Evolutionary conservation across 1,140 invertebrate genomes (phyloP).

Genomic region (Megalopta genalis): DNA sequence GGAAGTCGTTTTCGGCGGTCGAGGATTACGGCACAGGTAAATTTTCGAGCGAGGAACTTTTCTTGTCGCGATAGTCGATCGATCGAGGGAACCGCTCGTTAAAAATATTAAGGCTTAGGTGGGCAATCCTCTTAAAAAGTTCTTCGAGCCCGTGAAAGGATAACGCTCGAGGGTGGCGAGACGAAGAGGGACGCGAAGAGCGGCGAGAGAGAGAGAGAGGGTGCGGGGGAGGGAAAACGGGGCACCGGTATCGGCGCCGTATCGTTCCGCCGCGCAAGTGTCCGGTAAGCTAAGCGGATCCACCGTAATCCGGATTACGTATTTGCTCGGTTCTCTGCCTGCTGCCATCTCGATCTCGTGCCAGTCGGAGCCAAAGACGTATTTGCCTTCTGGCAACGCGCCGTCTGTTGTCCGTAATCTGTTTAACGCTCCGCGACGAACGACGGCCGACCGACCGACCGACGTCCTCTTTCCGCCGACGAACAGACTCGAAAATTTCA

Average conservation of each 20-base stretch:
- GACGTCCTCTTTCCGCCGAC: slow-evolving; percentile 15
- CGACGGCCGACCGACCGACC: slow-evolving; percentile 1
- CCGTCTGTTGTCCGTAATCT: slow-evolving; percentile 73
- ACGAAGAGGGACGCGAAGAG: background rate
- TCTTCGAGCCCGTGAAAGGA: slow-evolving; percentile 47
- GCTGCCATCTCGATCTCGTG: slow-evolving; percentile 75
- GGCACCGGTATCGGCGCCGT: slow-evolving; percentile 67
- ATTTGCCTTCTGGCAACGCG: slow-evolving; percentile 73
- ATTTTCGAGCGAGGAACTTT: background rate
- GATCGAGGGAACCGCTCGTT: slow-evolving; percentile 54
- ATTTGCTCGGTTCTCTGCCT: slow-evolving; percentile 73
- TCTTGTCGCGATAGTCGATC: background rate
- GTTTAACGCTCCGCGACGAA: slow-evolving; percentile 57
- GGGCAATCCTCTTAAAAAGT: slow-evolving; percentile 65
- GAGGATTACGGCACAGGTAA: slow-evolving; percentile 2
- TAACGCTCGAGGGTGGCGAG: slow-evolving; percentile 23
- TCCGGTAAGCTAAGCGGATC: slow-evolving; percentile 79
- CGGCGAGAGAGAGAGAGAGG: background rate
- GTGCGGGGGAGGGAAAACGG: slow-evolving; percentile 24
- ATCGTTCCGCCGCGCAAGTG: slow-evolving; percentile 76
- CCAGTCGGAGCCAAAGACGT: slow-evolving; percentile 70
- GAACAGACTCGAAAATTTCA: slow-evolving; percentile 28
- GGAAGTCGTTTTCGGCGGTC: background rate
- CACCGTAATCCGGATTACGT: slow-evolving; percentile 80
- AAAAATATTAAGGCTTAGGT: slow-evolving; percentile 63